Conservation (phyloP, 2,888 invertebrate genomes). For the Hylaea fasciaria region DNA sequence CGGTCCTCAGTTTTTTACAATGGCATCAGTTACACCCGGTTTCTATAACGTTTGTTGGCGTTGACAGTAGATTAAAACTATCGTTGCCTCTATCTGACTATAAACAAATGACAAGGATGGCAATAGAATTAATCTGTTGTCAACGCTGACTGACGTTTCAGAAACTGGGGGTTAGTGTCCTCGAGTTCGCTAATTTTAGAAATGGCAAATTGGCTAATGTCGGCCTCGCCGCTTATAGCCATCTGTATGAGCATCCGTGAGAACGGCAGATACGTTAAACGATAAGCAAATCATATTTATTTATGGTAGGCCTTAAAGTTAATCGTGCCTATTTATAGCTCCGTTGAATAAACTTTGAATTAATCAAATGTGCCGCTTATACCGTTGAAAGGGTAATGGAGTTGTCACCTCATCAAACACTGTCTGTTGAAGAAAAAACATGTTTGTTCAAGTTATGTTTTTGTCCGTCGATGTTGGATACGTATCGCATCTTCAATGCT, state of each 20-base stretch:
- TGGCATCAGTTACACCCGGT: too few relatives aligned
- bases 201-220: conserved; percentile 20
- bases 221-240: conserved; percentile 10
- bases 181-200: conserved; percentile 16
- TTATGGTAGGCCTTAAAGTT: too few relatives aligned
- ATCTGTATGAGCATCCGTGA: conserved; percentile 27
- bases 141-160: background rate
- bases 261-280: conserved; percentile 14
- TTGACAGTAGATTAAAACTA: too few relatives aligned
- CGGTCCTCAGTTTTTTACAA: too few relatives aligned
- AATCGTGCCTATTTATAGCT: too few relatives aligned
- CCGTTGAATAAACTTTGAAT: too few relatives aligned
- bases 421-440: conserved; percentile 26
- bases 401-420: conserved; percentile 37
- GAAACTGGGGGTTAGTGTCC: background rate
- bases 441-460: conserved; percentile 23
- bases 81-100: too few relatives aligned
- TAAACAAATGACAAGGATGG: too few relatives aligned
- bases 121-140: too few relatives aligned
- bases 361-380: background rate
- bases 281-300: too few relatives aligned
- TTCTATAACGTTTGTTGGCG: too few relatives aligned
- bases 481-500: conserved; percentile 40
- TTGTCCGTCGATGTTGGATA: conserved; percentile 44
- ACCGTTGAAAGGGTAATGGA: too few relatives aligned